Evolutionary conservation across 1,140 invertebrate genomes (phyloP), one percentile per base, ranked within the genome.

Genomic region (Augochlora pura): DNA sequence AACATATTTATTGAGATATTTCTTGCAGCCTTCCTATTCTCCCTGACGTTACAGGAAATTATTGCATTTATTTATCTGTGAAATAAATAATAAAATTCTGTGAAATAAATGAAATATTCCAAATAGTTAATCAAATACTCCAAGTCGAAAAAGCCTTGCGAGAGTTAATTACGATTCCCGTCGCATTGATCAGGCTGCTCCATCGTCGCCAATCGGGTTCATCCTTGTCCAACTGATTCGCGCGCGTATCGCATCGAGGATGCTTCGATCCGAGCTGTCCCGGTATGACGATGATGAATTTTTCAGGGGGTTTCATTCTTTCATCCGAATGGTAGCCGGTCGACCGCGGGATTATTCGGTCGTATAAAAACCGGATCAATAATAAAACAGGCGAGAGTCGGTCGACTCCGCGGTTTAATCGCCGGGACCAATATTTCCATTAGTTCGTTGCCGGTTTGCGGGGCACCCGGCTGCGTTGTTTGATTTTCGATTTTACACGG

Each of bases 321-420:
- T 71, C 42, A 52, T 39, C 38, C 42, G 42, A 77, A 62, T 63
- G 52, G 52, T 52, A 77, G n/a, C 27, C 23, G 10, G 32, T 52
- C 57, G n/a, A 46, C 27, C 73, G 38, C 5, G 10, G 49, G 49
- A 52, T 52, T 52, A 12, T 65, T 57, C 10, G 14, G 21, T 42
- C 52, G 74, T 6, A 25, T 27, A 52, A 77, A 49, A 60, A 57
- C 54, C 67, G 18, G 67, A 62, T 77, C 75, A 32, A 77, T 77
- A 71, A 77, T 71, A 71, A 70, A 77, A 62, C 42, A 12, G 9
- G 21, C 10, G 52, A 42, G 32, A 63, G 54, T 4, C 32, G 32
- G 32, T 32, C 32, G 46, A 39, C n/a, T 77, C 63, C 23, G 71
- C 42, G 42, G 27, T 57, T 32, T 39, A 69, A 62, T 69, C 23